These are phyloP conservation scores for Cinclus cinclus DNA, from an alignment of 2,113 vertebrate genomes.

Conservation along the genomic window DNA sequence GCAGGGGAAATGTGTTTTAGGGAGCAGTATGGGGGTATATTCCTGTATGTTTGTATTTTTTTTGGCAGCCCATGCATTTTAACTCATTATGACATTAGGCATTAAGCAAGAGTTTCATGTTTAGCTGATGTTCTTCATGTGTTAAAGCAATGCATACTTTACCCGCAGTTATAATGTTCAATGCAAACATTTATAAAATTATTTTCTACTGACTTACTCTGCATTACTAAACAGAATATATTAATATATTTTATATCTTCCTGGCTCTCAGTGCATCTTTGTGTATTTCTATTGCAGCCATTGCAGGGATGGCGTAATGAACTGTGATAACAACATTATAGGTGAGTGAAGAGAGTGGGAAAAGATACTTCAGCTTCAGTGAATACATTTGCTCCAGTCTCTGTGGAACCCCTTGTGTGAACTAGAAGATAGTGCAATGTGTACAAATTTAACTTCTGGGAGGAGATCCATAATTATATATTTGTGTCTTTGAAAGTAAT, in stretches of 20 bases:
- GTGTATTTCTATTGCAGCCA: conserved; percentile 74
- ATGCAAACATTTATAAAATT: not conserved
- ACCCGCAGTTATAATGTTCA: not conserved
- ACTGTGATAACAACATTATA: conserved; percentile 72
- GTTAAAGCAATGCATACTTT: not conserved
- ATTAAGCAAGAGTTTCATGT: not conserved
- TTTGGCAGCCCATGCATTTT: not conserved
- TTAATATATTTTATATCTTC: not conserved
- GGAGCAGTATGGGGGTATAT: not conserved
- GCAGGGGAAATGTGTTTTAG: not conserved
- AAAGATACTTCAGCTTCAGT: not conserved
- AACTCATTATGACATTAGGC: not conserved
- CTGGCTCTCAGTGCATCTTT: not conserved
- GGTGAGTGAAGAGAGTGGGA: conserved; percentile 31
- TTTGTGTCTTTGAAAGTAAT: not conserved
- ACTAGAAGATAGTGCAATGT: not conserved
- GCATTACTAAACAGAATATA: not conserved
- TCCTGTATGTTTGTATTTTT: not conserved
- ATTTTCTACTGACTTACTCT: not conserved
- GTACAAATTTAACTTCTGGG: not conserved
- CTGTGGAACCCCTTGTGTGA: not conserved
- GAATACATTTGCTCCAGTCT: not conserved
- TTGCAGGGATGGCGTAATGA: conserved; percentile 87
- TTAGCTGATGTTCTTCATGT: not conserved
- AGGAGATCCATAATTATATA: fast-evolving